phyloP scores from a whole-genome alignment of 1,140 invertebrate species.

The Limonius californicus region DNA sequence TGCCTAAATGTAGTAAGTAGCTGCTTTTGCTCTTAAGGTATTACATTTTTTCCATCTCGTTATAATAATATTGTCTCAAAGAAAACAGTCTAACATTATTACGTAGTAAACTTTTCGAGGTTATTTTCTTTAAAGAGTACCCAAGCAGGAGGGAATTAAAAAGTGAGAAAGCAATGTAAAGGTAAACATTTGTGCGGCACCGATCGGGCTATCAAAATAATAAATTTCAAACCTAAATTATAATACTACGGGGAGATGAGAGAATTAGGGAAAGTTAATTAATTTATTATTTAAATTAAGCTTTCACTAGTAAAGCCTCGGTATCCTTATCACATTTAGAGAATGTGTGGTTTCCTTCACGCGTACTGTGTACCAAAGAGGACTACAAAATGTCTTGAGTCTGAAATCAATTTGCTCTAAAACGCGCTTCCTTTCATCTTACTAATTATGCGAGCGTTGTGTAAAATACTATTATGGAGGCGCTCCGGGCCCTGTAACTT shows the following conservation, averaged over 20 bases:
- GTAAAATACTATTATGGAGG: conserved; percentile 16
- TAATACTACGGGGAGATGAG: no score
- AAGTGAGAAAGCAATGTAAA: conserved; percentile 2
- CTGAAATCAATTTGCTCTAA: conserved; percentile 15
- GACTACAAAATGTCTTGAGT: conserved; percentile 5
- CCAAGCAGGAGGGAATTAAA: conserved; percentile 2
- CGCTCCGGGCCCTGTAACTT: not conserved
- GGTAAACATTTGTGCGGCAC: conserved; percentile 2
- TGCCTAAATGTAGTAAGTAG: not conserved
- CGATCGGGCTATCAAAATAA: not conserved
- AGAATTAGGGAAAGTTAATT: not conserved
- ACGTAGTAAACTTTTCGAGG: conserved; percentile 2
- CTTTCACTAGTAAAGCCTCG: not conserved
- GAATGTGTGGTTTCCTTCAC: not conserved
- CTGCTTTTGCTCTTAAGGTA: conserved; percentile 7
- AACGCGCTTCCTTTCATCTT: conserved; percentile 17
- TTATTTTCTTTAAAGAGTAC: conserved; percentile 1
- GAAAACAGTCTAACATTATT: conserved; percentile 10
- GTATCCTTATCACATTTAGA: not conserved
- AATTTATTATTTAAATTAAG: not conserved
- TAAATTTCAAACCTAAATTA: no score
- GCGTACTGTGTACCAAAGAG: not conserved
- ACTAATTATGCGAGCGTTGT: conserved; percentile 17
- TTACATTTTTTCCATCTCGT: conserved; percentile 12
- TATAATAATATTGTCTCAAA: conserved; percentile 14